Evolutionary conservation across 2,113 vertebrate species (phyloP).

Genomic region (Mormoops blainvillei): DNA sequence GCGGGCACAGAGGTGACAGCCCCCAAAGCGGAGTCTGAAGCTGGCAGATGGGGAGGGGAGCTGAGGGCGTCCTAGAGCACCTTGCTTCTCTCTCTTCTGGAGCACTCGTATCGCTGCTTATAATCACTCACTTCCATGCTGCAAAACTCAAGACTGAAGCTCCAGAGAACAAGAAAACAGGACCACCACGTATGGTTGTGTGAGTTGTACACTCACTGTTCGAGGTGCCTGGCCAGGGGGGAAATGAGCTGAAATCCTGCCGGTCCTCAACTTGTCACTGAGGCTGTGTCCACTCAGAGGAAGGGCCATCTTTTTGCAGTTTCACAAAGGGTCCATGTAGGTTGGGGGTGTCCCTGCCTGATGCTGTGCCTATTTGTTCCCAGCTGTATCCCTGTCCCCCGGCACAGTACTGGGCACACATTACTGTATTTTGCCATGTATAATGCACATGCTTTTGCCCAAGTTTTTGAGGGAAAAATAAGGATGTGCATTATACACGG

Average conservation of each 20-base stretch:
- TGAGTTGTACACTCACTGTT: background rate
- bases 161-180: background rate
- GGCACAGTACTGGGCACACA: background rate
- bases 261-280: background rate
- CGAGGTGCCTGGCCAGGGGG: background rate
- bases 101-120: background rate
- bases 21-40: background rate
- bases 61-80: background rate
- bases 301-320: background rate
- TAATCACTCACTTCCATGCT: background rate
- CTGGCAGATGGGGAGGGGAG: background rate
- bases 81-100: background rate
- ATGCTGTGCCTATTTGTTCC: background rate
- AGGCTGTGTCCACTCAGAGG: background rate
- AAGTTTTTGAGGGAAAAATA: too few relatives aligned
- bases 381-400: background rate
- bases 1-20: background rate
- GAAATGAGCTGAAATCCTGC: background rate
- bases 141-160: background rate
- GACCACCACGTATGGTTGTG: fast-evolving
- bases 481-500: too few relatives aligned
- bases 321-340: background rate
- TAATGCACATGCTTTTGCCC: too few relatives aligned
- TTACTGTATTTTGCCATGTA: too few relatives aligned
- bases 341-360: background rate